Percentiles rank a stretch among this genome's conserved stretches.
Evolutionary conservation across 2,113 vertebrate species (phyloP).

Genomic region (Austrofundulus limnaeus): DNA sequence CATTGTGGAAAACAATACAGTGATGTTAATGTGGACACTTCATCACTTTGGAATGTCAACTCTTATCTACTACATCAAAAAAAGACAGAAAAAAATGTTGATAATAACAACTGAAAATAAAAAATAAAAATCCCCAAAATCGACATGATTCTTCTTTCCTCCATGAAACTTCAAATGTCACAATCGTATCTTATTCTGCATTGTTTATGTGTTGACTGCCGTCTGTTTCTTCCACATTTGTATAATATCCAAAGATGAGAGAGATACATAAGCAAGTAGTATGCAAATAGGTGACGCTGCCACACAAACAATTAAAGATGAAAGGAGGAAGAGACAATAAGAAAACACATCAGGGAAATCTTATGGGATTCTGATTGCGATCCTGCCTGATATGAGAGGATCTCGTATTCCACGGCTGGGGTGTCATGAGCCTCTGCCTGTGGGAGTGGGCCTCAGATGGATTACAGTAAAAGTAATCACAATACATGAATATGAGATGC

Average conservation of each 20-base stretch:
- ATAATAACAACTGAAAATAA: conserved; percentile 15
- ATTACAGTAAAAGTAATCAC: conserved; percentile 66
- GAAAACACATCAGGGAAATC: conserved; percentile 50
- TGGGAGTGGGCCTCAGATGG: conserved; percentile 60
- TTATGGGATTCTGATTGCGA: conserved; percentile 65
- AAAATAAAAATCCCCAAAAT: conserved; percentile 5
- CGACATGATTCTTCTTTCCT: background rate
- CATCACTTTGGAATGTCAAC: background rate
- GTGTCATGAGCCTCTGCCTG: conserved; percentile 62
- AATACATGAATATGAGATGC: conserved; percentile 71
- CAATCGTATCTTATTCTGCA: conserved; percentile 17
- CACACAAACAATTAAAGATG: conserved; percentile 69
- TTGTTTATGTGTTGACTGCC: conserved; percentile 32
- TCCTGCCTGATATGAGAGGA: conserved; percentile 65
- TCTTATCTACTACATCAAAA: background rate
- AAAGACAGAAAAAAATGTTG: background rate
- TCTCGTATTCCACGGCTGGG: conserved; percentile 59
- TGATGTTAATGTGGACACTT: too few relatives aligned
- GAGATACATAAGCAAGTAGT: conserved; percentile 52
- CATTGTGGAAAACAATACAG: background rate
- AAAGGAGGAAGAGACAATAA: conserved; percentile 64
- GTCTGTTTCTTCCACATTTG: conserved; percentile 34
- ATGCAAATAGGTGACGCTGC: conserved; percentile 71
- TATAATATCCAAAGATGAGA: conserved; percentile 44
- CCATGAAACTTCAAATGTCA: conserved; percentile 9